Evolutionary conservation across 2,888 invertebrate genomes (phyloP), one percentile per base, ranked within the genome.

Genomic region (Netelia virgata): DNA sequence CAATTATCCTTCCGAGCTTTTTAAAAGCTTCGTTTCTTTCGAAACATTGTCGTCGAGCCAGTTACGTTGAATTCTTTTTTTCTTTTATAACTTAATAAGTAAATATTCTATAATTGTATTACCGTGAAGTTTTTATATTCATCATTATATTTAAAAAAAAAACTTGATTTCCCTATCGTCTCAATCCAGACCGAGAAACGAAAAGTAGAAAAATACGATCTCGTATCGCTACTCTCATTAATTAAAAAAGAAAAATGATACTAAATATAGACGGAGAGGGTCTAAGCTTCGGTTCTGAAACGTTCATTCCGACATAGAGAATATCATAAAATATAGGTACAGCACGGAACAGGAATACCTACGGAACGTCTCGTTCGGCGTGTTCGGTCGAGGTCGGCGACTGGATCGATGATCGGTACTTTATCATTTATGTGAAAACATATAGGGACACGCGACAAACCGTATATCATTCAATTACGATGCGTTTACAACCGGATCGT

Each of bases 371-470:
- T 47, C 43, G 28, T 59, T 50, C 47, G 36, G 66, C n/a, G 50
- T 47, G 64, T 28, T 75, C 47, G 69, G 36, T 64, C 66, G 69
- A 75, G 82, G 76, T 74, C 70, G 23, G 43, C 55, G 50, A 61
- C 47, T 59, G 81, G 81, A 84, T 84, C 84, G 84, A 84, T 84
- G 36, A 63, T 80, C 66, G 70, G 64, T 68, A 81, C 63, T 81
- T 81, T 73, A 84, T 81, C 81, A 81, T 81, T 73, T 18, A 81
- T 72, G 77, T 53, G 53, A 76, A 61, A 73, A 28, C 36, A 68
- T 80, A 66, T 55, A 75, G 28, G 80, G 61, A 50, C 70, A 61
- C 63, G 57, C 57, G 59, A 81, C 57, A 16, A 18, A 53, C 11
- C 18, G 50, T 10, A n/a, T 14, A 47, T 36, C 55, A 50, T 78